Evolutionary conservation across 53 echinoderm and acorn worm species (phyloP).

Genomic region (Pentamera pediparva): DNA sequence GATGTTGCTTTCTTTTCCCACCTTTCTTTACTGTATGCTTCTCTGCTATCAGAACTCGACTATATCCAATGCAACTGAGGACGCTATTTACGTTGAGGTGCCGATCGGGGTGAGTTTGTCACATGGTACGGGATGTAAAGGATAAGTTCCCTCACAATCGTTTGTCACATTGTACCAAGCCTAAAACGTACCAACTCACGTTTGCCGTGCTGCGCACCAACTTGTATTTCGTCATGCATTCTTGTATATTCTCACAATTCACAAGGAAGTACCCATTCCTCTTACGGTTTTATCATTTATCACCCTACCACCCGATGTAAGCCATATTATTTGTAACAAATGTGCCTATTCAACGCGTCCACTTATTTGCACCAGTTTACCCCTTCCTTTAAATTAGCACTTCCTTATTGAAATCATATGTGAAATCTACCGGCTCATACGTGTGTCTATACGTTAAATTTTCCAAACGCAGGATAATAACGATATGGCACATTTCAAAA

Average conservation of each 20-base stretch:
- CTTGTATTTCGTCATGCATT: too few species aligned
- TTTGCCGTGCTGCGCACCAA: not conserved
- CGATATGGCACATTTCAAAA: too few species aligned
- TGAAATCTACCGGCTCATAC: too few species aligned
- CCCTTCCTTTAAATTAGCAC: too few species aligned
- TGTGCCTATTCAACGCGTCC: too few species aligned
- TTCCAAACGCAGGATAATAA: too few species aligned
- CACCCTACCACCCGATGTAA: too few species aligned
- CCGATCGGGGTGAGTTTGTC: slow-evolving; percentile 25
- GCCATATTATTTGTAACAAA: too few species aligned
- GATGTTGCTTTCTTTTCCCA: slow-evolving; percentile 8
- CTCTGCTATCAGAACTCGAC: slow-evolving; percentile 10
- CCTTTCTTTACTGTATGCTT: slow-evolving; percentile 2
- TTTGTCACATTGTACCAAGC: not conserved
- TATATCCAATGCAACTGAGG: slow-evolving; percentile 7
- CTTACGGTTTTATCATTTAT: too few species aligned
- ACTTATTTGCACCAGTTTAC: too few species aligned
- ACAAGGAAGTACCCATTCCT: not conserved
- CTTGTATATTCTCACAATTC: not conserved
- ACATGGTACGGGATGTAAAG: slow-evolving; percentile 1
- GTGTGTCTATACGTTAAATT: too few species aligned
- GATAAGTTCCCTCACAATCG: not conserved
- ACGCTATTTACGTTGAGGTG: not conserved
- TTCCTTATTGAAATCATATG: too few species aligned
- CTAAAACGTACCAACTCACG: not conserved